Evolutionary conservation across 1,140 invertebrate genomes (phyloP).

Genomic region (Camponotus floridanus): DNA sequence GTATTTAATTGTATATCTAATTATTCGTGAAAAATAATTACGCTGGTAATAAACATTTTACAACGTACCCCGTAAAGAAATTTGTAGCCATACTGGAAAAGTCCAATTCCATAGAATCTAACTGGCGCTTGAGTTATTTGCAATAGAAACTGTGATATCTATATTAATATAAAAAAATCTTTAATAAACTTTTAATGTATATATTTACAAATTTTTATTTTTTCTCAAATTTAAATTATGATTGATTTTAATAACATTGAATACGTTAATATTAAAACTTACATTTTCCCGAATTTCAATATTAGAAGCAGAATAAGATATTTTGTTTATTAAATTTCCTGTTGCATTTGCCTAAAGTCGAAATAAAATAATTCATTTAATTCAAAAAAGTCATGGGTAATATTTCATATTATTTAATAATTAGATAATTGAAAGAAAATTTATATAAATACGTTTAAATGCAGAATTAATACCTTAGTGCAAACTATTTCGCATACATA

Average conservation of each 20-base stretch:
- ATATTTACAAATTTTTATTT: background rate
- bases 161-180: background rate
- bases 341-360: background rate
- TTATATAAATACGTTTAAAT: background rate
- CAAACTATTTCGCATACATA: background rate
- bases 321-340: background rate
- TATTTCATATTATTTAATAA: background rate
- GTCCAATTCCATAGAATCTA: constrained; percentile 15
- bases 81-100: constrained; percentile 30
- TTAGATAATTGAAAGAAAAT: no score
- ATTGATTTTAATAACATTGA: background rate
- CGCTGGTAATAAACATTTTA: background rate
- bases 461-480: constrained; percentile 14
- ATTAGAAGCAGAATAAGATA: background rate
- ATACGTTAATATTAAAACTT: background rate
- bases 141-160: constrained; percentile 8
- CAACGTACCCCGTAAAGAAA: background rate
- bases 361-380: background rate
- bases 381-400: background rate
- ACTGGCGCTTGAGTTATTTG: background rate
- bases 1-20: background rate
- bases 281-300: background rate
- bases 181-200: background rate
- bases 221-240: background rate
- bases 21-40: background rate